Evolutionary conservation across 2,888 invertebrate genomes (phyloP).

Genomic region (Micropterix aruncella): DNA sequence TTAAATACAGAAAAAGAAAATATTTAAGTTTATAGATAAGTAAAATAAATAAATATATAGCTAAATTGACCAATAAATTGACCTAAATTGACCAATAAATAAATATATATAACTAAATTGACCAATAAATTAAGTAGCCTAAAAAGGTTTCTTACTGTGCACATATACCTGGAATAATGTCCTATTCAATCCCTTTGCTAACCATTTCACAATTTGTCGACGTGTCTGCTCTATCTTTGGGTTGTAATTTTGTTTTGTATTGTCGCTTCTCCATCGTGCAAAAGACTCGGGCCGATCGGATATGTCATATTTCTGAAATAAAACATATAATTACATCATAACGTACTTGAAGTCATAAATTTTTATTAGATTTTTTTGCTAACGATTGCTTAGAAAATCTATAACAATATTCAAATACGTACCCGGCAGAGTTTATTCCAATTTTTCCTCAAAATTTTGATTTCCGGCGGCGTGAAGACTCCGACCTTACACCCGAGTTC

Average conservation of each 20-base stretch:
- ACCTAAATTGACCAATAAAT: too few species aligned
- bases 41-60: too few species aligned
- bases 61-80: too few species aligned
- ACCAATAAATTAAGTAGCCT: too few species aligned
- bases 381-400: neutral
- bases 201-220: neutral
- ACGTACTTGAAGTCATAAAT: neutral
- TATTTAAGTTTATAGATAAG: too few species aligned
- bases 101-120: too few species aligned
- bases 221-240: neutral
- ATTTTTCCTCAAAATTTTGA: neutral
- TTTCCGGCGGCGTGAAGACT: neutral
- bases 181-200: neutral
- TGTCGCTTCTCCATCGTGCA: neutral
- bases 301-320: neutral
- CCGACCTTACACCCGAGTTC: neutral
- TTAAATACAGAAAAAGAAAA: too few species aligned
- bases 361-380: neutral
- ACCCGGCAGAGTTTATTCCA: neutral
- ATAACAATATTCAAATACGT: neutral
- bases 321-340: neutral
- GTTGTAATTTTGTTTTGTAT: neutral
- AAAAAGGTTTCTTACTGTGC: too few species aligned
- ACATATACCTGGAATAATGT: neutral
- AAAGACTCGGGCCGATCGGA: neutral